phyloP scores from a whole-genome alignment of 2,113 vertebrate genomes.

The Brachirus orientalis region DNA sequence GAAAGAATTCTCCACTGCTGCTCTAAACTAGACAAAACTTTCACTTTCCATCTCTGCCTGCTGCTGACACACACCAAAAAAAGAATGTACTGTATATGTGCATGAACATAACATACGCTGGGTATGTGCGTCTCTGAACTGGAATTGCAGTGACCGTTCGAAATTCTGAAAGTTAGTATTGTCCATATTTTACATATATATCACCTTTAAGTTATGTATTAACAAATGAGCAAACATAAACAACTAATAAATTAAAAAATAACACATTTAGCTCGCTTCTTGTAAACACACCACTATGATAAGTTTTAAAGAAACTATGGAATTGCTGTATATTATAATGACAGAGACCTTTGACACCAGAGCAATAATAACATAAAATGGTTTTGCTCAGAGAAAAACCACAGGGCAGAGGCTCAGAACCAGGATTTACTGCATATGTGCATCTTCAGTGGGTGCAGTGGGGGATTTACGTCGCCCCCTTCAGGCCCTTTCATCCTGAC shows the following conservation, averaged over 20 bases:
- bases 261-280: background rate
- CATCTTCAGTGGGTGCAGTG: conserved; percentile 27
- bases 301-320: conserved; percentile 2
- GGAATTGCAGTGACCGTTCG: too few species aligned
- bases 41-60: too few species aligned
- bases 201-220: background rate
- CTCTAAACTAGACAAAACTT: too few species aligned
- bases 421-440: conserved; percentile 42
- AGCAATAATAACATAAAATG: conserved; percentile 33
- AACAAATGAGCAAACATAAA: background rate
- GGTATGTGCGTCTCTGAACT: too few species aligned
- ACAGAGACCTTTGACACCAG: conserved; percentile 17
- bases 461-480: conserved; percentile 63
- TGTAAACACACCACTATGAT: conserved; percentile 2
- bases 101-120: too few species aligned
- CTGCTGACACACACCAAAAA: too few species aligned
- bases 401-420: conserved; percentile 31
- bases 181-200: too few species aligned
- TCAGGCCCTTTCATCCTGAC: conserved; percentile 63
- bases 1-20: too few species aligned
- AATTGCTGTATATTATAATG: conserved; percentile 37
- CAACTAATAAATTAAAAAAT: background rate
- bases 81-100: too few species aligned
- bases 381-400: conserved; percentile 38
- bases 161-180: too few species aligned